Evolutionary conservation across 1,140 invertebrate genomes (phyloP).

Genomic region (Saccostrea echinata): DNA sequence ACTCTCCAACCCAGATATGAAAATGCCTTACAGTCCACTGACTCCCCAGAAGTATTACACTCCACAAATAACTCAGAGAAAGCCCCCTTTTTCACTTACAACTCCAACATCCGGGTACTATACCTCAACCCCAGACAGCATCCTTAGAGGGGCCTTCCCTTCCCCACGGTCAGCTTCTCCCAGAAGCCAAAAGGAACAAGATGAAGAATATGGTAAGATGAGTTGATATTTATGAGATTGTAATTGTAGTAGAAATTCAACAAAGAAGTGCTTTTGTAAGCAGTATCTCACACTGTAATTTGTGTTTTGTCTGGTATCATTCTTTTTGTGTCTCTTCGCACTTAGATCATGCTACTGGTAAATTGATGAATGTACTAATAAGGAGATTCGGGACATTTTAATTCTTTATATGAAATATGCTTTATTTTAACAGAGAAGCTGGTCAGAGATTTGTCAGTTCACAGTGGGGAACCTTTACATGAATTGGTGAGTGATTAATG

Average conservation of each 20-base stretch:
- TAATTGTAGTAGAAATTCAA: no score
- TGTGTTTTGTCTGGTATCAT: no score
- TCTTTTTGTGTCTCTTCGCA: no score
- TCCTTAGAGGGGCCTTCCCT: not conserved
- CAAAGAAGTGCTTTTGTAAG: no score
- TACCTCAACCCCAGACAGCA: not conserved
- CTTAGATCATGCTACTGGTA: no score
- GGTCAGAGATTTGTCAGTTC: not conserved
- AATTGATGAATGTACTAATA: no score
- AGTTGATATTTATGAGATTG: no score
- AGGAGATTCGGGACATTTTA: no score
- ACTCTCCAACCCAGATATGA: not conserved
- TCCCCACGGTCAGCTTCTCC: not conserved
- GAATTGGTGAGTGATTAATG: not conserved
- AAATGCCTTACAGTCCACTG: not conserved
- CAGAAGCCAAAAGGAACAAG: not conserved
- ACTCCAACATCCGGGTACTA: not conserved
- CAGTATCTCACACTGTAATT: no score
- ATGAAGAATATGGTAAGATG: not conserved
- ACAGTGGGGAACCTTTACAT: not conserved
- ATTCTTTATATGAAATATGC: no score
- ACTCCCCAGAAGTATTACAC: not conserved
- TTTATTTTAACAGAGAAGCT: not conserved
- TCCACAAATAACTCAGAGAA: not conserved
- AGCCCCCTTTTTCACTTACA: not conserved